Evolutionary conservation across 2,797 vertebrate genomes (phyloP), one percentile per base, ranked within the genome.

Genomic region (Pseudochirops corinnae): DNA sequence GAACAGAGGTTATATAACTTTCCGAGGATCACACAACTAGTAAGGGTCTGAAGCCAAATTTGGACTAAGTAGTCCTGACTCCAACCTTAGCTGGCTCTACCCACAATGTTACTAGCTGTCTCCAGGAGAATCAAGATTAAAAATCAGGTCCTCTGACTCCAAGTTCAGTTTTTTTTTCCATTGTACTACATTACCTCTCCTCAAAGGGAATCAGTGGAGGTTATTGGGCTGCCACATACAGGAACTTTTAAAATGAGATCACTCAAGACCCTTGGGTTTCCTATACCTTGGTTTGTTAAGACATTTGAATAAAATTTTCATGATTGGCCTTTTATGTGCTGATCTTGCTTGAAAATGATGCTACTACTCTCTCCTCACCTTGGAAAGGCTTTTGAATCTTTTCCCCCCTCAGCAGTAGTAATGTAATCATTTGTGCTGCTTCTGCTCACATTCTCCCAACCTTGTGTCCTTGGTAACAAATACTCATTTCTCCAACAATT

Each of bases 401-500:
- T 24, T 11, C 39, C 18, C 18, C n/a, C 33, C 33, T 74, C 14
- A 74, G 13, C 33, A n/a, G 39, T 82, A 46, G 39, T 50, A 50
- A 87, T 87, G 9, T 24, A 87, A 46, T 87, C 11, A 57, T 90
- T 94, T 92, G 74, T 53, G 91, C 52, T 58, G 39, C 50, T 14
- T 57, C 29, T 91, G 90, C 28, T 4, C 11, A 55, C 50, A 55
- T 67, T 92, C 94, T 93, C 33, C 82, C 90, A 91, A 55, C 3
- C 56, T 94, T n/a, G 46, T 96, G 56, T 93, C 94, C 7, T 94
- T 94, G 56, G 82, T 91, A 93, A 93, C 9, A 5, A 94, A 39
- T 5, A 56, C 28, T 95, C 12, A 56, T 93, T 96, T 95, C 55
- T 92, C 92, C 96, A 60, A 56, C 56, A 92, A 26, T 33, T 53